Conservation (phyloP, 2,888 invertebrate species). For the Noctua janthe region DNA sequence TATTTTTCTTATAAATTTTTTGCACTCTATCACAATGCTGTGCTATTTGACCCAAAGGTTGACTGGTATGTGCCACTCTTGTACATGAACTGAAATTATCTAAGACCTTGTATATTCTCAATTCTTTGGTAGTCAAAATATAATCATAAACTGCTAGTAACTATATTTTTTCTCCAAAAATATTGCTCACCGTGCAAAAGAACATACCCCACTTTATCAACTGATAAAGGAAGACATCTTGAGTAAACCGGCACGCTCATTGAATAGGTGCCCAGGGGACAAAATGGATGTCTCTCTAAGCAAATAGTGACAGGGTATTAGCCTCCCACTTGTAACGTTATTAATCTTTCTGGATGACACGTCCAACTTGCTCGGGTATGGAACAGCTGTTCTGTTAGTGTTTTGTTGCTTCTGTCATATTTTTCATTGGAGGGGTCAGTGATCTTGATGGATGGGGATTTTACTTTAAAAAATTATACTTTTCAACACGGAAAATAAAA, state of each 20-base stretch:
- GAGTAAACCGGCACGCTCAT: slow-evolving; percentile 12
- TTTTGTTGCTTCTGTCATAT: neutral
- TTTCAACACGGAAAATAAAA: neutral
- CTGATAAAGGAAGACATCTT: slow-evolving; percentile 35
- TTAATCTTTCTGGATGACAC: slow-evolving; percentile 36
- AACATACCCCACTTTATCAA: slow-evolving; percentile 15
- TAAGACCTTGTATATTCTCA: too few relatives aligned
- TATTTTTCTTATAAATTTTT: too few relatives aligned
- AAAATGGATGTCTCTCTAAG: slow-evolving; percentile 25
- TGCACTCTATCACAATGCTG: too few relatives aligned
- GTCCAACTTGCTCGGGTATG: neutral
- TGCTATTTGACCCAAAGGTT: too few relatives aligned
- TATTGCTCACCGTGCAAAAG: slow-evolving; percentile 19
- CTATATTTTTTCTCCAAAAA: neutral
- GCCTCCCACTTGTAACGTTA: slow-evolving; percentile 8
- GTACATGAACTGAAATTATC: too few relatives aligned
- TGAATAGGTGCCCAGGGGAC: slow-evolving; percentile 25
- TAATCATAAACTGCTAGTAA: neutral
- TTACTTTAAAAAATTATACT: neutral
- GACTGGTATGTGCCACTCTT: too few relatives aligned
- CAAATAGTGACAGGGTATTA: slow-evolving; percentile 27
- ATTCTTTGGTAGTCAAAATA: too few relatives aligned
- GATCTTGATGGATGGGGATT: neutral
- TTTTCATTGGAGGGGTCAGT: neutral
- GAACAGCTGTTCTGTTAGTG: neutral